Conservation (phyloP, 2,888 invertebrate species). For the Ormyrus rosae region DNA sequence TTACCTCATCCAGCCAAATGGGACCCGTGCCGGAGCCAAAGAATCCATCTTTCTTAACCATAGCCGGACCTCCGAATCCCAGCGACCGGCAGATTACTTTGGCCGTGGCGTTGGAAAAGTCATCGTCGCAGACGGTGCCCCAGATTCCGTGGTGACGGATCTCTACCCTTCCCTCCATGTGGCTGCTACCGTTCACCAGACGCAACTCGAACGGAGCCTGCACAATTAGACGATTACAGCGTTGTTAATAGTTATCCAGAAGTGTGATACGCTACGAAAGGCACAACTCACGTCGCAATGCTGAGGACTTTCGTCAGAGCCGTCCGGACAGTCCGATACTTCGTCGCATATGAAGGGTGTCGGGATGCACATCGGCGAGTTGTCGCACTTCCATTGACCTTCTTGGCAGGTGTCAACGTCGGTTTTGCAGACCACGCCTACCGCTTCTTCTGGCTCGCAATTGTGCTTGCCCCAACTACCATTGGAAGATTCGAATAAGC, state of each 20-base stretch:
- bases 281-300: conserved; percentile 79
- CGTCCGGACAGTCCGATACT: conserved; percentile 81
- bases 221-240: neutral
- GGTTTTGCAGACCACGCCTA: conserved; percentile 82
- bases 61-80: conserved; percentile 78
- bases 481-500: neutral
- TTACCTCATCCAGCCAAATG: conserved; percentile 84
- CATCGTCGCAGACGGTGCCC: conserved; percentile 89
- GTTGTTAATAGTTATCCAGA: neutral
- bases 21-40: conserved; percentile 80
- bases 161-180: conserved; percentile 83
- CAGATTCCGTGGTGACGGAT: conserved; percentile 83
- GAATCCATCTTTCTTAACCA: conserved; percentile 77
- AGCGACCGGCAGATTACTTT: conserved; percentile 80
- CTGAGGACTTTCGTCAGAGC: conserved; percentile 80
- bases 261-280: neutral
- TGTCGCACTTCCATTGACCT: conserved; percentile 81
- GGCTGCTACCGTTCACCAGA: conserved; percentile 78
- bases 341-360: conserved; percentile 82
- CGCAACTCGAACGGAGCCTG: conserved; percentile 78
- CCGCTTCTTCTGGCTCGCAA: conserved; percentile 82
- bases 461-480: conserved; percentile 83
- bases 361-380: conserved; percentile 80
- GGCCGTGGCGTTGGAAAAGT: conserved; percentile 82
- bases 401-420: conserved; percentile 79